Evolutionary conservation across 2,113 vertebrate genomes (phyloP).

Genomic region (Cyanoderma ruficeps): DNA sequence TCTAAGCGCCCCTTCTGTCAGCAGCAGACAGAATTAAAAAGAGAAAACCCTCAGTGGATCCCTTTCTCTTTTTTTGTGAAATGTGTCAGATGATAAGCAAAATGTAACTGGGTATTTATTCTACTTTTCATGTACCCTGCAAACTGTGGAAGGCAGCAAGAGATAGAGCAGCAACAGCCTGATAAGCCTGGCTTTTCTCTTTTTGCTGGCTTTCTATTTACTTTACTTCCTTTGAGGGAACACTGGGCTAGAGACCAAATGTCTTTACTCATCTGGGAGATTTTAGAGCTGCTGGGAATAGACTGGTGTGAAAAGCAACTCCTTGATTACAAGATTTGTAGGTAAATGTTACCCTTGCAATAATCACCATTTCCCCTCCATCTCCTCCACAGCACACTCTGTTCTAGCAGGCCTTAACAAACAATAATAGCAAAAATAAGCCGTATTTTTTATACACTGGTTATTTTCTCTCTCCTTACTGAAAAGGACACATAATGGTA

Average conservation of each 20-base stretch:
- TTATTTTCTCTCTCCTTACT: slow-evolving; percentile 34
- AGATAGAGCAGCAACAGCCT: slow-evolving; percentile 10
- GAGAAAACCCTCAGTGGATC: not conserved
- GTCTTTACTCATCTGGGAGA: slow-evolving; percentile 36
- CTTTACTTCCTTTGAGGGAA: not conserved
- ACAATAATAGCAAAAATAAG: slow-evolving; percentile 55
- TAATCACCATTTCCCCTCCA: not conserved
- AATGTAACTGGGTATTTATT: slow-evolving; percentile 52
- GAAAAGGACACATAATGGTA: slow-evolving; percentile 60
- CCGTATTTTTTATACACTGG: not conserved
- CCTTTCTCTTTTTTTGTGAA: slow-evolving; percentile 24
- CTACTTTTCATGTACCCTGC: slow-evolving; percentile 42
- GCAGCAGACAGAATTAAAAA: slow-evolving; percentile 11
- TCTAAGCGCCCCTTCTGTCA: not conserved
- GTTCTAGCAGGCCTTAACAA: slow-evolving; percentile 28
- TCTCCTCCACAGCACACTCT: not conserved
- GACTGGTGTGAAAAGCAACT: not conserved
- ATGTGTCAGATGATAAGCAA: slow-evolving; percentile 53
- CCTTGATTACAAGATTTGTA: slow-evolving; percentile 29
- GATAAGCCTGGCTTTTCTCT: slow-evolving; percentile 30
- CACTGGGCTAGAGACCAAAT: slow-evolving; percentile 19
- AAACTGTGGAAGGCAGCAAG: slow-evolving; percentile 48
- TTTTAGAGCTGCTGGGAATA: slow-evolving; percentile 38
- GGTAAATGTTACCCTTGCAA: slow-evolving; percentile 44
- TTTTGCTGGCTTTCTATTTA: slow-evolving; percentile 24